These are phyloP conservation scores for Parthenolecanium corni DNA, from an alignment of 2,888 invertebrate genomes.

Conservation along the genomic window DNA sequence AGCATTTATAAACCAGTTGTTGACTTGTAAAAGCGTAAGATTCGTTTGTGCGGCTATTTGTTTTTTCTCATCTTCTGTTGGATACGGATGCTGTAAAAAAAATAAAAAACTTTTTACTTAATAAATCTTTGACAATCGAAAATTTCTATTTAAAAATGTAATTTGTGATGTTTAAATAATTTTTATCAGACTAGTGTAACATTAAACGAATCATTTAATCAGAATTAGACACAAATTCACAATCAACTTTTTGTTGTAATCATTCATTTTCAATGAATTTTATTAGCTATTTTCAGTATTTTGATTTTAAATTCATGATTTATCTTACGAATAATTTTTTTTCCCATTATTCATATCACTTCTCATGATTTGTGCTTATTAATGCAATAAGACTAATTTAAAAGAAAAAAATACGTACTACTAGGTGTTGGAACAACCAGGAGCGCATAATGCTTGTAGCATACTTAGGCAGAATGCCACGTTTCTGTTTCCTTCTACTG, in stretches of 20 bases:
- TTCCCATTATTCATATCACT: too few relatives aligned
- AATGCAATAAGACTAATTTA: slow-evolving; percentile 88
- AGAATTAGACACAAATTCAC: neutral
- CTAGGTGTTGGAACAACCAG: slow-evolving; percentile 92
- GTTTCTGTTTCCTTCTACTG: slow-evolving; percentile 53
- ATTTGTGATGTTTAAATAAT: neutral
- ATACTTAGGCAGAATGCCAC: slow-evolving; percentile 87
- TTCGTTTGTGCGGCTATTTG: slow-evolving; percentile 80
- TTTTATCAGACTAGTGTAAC: neutral
- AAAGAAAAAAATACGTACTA: slow-evolving; percentile 50
- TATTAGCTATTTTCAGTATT: too few relatives aligned
- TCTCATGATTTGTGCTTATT: too few relatives aligned
- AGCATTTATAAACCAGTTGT: slow-evolving; percentile 92
- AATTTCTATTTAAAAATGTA: too few relatives aligned
- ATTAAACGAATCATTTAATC: neutral
- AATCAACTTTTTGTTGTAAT: too few relatives aligned
- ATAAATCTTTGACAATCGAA: neutral
- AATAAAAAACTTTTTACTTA: neutral
- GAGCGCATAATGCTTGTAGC: slow-evolving; percentile 93
- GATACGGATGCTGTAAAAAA: slow-evolving; percentile 75
- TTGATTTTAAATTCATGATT: too few relatives aligned
- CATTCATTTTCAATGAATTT: too few relatives aligned
- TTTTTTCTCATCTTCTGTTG: slow-evolving; percentile 87
- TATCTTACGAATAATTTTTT: too few relatives aligned
- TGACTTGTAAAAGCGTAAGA: slow-evolving; percentile 75